Evolutionary conservation across 2,888 invertebrate genomes (phyloP).

Genomic region (Eueremaeus valkanovi): DNA sequence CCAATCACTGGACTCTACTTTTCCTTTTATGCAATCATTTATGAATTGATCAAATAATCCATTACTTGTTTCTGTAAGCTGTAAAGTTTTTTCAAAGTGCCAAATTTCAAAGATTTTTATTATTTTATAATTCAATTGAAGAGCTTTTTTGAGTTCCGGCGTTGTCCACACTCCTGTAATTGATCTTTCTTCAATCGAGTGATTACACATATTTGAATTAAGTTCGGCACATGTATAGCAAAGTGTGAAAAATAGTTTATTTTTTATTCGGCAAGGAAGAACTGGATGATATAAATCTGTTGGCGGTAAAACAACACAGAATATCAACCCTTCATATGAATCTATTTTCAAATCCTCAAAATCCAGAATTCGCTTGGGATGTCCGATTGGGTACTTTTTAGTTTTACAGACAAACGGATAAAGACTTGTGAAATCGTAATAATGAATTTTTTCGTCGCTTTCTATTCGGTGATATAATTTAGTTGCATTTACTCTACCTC

Average conservation of each 20-base stretch:
- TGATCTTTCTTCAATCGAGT: slow-evolving; percentile 45
- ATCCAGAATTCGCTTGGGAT: slow-evolving; percentile 44
- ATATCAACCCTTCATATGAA: slow-evolving; percentile 48
- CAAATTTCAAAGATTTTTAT: slow-evolving; percentile 48
- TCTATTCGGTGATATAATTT: slow-evolving; percentile 46
- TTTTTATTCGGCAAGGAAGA: slow-evolving; percentile 48
- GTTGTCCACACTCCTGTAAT: slow-evolving; percentile 48
- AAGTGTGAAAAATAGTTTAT: slow-evolving; percentile 51
- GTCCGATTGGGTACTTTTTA: slow-evolving; percentile 46
- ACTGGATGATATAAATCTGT: slow-evolving; percentile 49
- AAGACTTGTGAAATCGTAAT: slow-evolving; percentile 47
- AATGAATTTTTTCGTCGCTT: slow-evolving; percentile 46
- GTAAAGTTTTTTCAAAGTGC: slow-evolving; percentile 46
- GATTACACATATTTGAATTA: slow-evolving; percentile 48
- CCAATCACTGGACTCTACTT: slow-evolving; percentile 48
- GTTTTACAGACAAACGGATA: slow-evolving; percentile 45
- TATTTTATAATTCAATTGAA: slow-evolving; percentile 48
- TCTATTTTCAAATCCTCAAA: slow-evolving; percentile 9
- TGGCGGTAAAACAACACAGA: slow-evolving; percentile 47
- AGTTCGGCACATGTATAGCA: slow-evolving; percentile 50
- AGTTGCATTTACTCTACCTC: slow-evolving; percentile 48
- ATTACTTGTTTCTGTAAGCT: slow-evolving; percentile 31
- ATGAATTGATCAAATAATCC: slow-evolving; percentile 50
- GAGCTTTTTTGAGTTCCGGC: slow-evolving; percentile 48
- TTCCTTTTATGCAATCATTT: slow-evolving; percentile 49